Evolutionary conservation across 2,888 invertebrate species (phyloP), one percentile per base, ranked within the genome.

Genomic region (Synanthedon vespiformis): DNA sequence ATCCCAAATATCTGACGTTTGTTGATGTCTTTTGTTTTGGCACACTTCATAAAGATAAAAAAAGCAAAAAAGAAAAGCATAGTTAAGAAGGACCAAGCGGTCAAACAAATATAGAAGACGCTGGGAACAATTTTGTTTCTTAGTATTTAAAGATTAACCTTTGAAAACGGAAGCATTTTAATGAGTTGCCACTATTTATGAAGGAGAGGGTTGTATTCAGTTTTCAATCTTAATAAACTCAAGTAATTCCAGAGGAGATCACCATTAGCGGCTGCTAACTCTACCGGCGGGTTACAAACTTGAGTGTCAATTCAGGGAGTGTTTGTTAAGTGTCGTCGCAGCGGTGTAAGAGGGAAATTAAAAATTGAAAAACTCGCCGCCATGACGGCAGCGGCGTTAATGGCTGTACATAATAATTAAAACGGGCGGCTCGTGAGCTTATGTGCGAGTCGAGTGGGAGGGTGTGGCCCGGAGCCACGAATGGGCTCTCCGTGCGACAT

Each of bases 371-470:
- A 86, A 77, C 76, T 75, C 72, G 77, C 80, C 84, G 84, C 87
- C 86, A 87, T 86, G 77, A 82, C 80, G 84, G 77, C 76, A 69
- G 76, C 80, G 77, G 81, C 81, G 83, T 82, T 85, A 86, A 87
- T 85, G 80, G 83, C 80, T 80, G 84, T 86, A 86, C 85, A 87
- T 87, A 86, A 86, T 86, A 84, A 85, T 85, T 86, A 87, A 84
- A 83, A 83, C 81, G 80, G 76, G 75, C 72, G 75, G 80, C 72
- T 75, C 65, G 79, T 80, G 74, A 77, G 85, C 84, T 83, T 86
- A 87, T 86, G 79, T 87, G 84, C 77, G 72, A 70, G 78, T 81
- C 74, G 78, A 86, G 86, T 83, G 82, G 86, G 80, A 83, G 87
- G 87, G 86, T 77, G 87, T 84, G 87, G 87, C 80, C 78, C 73